phyloP scores from a whole-genome alignment of 2,888 invertebrate genomes.

The Halictus quadricinctus region DNA sequence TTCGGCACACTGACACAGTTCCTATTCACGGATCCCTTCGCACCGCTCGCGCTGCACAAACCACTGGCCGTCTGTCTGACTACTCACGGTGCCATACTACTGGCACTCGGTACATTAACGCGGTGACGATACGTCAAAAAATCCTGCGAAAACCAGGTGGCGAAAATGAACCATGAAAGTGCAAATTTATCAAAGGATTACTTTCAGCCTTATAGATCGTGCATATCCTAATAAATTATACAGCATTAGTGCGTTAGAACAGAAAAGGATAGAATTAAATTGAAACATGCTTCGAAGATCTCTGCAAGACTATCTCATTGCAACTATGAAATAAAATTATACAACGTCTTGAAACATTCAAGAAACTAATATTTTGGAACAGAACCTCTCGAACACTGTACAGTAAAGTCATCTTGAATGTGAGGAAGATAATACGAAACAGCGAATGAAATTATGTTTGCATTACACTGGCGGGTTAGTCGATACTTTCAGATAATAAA shows the following conservation, averaged over 20 bases:
- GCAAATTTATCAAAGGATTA: neutral
- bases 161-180: neutral
- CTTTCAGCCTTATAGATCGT: neutral
- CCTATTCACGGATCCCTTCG: slow-evolving; percentile 44
- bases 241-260: too few species aligned
- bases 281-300: too few species aligned
- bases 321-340: too few species aligned
- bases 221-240: neutral
- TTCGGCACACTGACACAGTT: slow-evolving; percentile 42
- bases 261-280: too few species aligned
- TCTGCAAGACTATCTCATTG: too few species aligned
- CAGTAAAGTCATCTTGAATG: neutral
- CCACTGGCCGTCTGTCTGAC: neutral
- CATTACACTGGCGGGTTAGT: neutral
- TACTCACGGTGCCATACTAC: neutral
- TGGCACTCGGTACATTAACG: neutral
- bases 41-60: slow-evolving; percentile 40
- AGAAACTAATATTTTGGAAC: neutral
- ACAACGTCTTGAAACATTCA: neutral
- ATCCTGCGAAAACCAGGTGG: neutral
- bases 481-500: neutral
- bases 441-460: neutral
- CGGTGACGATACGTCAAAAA: neutral
- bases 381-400: neutral
- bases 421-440: neutral